Conservation (phyloP, 1,140 invertebrate genomes). For the Cydia pomonella region DNA sequence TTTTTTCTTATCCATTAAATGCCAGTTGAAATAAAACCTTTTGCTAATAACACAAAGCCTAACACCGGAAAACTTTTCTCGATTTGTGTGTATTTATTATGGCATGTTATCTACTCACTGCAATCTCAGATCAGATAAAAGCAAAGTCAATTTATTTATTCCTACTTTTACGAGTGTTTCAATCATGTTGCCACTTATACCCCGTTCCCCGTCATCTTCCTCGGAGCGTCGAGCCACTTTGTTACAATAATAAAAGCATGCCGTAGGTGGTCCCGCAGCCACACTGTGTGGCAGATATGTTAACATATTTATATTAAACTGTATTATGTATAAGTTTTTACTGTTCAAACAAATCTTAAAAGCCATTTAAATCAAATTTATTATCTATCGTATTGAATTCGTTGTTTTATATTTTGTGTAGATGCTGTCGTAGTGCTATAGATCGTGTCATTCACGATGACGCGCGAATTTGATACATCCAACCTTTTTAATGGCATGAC, state of each 20-base stretch:
- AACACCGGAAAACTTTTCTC: background rate
- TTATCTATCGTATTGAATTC: background rate
- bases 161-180: constrained; percentile 16
- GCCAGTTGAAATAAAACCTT: too few species aligned
- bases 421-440: background rate
- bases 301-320: constrained; percentile 67
- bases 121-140: constrained; percentile 21
- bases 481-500: too few species aligned
- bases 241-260: constrained; percentile 61
- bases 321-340: constrained; percentile 59
- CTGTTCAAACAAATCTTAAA: constrained; percentile 56
- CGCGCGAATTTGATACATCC: too few species aligned
- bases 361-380: constrained; percentile 36
- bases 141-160: constrained; percentile 18
- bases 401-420: background rate
- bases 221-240: constrained; percentile 40
- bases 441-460: too few species aligned
- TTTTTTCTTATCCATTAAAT: too few species aligned
- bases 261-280: constrained; percentile 66
- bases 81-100: background rate
- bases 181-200: constrained; percentile 28
- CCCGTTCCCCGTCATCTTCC: background rate
- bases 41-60: too few species aligned
- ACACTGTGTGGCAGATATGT: constrained; percentile 59
- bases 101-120: background rate